Evolutionary conservation across 2,888 invertebrate genomes (phyloP).

Genomic region (Diplazon laetatorius): DNA sequence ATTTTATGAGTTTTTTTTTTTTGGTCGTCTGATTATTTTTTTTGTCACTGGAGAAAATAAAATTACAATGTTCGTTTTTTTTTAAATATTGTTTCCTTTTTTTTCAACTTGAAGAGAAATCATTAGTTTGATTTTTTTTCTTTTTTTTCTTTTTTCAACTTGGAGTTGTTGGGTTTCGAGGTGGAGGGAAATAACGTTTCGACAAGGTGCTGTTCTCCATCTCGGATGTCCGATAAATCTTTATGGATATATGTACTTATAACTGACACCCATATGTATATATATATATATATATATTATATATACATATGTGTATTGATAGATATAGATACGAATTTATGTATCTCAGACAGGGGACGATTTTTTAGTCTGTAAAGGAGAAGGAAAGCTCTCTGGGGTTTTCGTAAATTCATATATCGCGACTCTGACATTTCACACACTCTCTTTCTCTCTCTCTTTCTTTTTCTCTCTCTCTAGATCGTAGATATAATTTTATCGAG

Average conservation of each 20-base stretch:
- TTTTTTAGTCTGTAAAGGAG: constrained; percentile 16
- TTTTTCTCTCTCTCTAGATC: no score
- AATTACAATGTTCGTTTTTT: no score
- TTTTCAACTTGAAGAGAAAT: no score
- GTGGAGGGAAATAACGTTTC: neutral
- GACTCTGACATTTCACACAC: neutral
- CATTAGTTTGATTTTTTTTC: no score
- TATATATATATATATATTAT: no score
- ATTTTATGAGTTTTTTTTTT: no score
- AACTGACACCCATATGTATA: neutral
- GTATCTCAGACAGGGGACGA: neutral
- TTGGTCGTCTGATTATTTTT: no score
- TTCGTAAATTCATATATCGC: neutral
- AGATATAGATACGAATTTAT: no score
- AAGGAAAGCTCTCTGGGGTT: constrained; percentile 25
- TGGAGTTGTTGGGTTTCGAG: neutral
- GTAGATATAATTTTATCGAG: neutral
- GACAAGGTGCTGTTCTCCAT: neutral
- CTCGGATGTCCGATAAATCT: constrained; percentile 13
- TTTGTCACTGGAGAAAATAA: no score
- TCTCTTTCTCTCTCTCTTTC: no score
- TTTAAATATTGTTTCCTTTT: no score
- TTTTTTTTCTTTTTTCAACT: neutral
- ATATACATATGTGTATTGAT: no score
- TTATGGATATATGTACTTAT: constrained; percentile 15